A percentile compares a stretch with the other conserved stretches of the same genome.
Conservation (phyloP, 2,113 vertebrate genomes). For the Acanthochromis polyacanthus region DNA sequence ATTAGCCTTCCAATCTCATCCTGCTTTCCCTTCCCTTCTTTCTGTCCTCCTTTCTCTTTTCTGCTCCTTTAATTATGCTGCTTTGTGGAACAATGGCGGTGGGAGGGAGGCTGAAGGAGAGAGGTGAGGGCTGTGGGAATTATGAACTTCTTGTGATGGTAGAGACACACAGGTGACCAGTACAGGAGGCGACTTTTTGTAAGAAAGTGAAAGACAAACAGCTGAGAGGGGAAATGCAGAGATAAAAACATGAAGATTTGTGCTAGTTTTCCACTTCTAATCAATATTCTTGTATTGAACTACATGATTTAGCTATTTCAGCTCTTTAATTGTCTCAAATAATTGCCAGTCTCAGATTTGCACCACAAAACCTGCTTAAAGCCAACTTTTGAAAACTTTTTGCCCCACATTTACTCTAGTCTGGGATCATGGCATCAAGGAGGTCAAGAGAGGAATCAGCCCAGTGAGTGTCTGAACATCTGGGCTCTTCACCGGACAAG, state of each 20-base stretch:
- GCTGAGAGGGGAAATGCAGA: background rate
- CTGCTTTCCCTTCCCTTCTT: slow-evolving; percentile 60
- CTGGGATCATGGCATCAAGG: background rate
- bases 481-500: slow-evolving; percentile 76
- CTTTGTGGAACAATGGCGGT: slow-evolving; percentile 66
- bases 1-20: slow-evolving; percentile 78
- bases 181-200: background rate
- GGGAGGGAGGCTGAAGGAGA: slow-evolving; percentile 23
- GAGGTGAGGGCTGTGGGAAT: slow-evolving; percentile 72
- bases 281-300: too few species aligned
- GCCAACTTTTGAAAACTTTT: too few species aligned
- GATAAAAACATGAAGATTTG: too few species aligned
- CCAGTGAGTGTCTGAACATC: slow-evolving; percentile 83
- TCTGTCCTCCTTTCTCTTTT: slow-evolving; percentile 53
- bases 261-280: too few species aligned
- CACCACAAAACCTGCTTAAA: too few species aligned
- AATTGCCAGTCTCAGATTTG: too few species aligned
- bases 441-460: slow-evolving; percentile 81
- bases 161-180: slow-evolving; percentile 27
- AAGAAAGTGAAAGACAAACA: background rate
- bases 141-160: slow-evolving; percentile 36
- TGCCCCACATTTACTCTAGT: too few species aligned
- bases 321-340: too few species aligned
- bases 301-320: too few species aligned
- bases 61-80: slow-evolving; percentile 74